A percentile compares a stretch with the other conserved stretches of the same genome.
These are phyloP conservation scores for Orthonyx spaldingii DNA, from an alignment of 2,113 vertebrate species.

Conservation along the genomic window DNA sequence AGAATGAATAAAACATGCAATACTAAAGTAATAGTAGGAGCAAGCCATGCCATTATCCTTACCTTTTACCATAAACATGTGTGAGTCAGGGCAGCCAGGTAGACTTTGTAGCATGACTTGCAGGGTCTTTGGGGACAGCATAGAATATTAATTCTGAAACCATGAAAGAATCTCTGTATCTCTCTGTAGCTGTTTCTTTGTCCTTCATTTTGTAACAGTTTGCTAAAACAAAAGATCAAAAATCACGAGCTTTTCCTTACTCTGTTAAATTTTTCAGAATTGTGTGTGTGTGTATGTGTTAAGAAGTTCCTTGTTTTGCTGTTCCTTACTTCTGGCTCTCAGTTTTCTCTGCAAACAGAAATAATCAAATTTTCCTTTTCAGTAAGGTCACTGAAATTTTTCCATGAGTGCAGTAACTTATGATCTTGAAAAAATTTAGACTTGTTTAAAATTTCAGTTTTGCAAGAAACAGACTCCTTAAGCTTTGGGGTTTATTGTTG, in stretches of 20 bases:
- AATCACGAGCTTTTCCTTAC: neutral
- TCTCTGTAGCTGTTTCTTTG: neutral
- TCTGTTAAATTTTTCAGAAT: neutral
- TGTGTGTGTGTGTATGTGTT: neutral
- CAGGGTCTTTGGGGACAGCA: neutral
- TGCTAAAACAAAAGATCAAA: neutral
- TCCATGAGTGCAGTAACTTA: neutral
- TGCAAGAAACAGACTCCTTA: neutral
- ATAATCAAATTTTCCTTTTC: neutral
- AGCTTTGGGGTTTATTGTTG: neutral
- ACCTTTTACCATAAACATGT: neutral
- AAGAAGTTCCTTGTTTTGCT: neutral
- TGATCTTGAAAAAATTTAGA: neutral
- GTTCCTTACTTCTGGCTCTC: neutral
- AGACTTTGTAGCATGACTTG: neutral
- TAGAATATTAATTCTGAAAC: neutral
- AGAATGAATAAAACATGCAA: neutral
- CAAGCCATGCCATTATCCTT: neutral
- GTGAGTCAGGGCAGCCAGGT: neutral
- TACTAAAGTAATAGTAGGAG: neutral
- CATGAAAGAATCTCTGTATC: neutral
- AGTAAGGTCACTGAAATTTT: neutral
- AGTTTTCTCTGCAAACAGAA: neutral
- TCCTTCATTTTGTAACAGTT: neutral
- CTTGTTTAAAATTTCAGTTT: neutral